Conservation (phyloP, 2,888 invertebrate species). For the Latheticus oryzae region DNA sequence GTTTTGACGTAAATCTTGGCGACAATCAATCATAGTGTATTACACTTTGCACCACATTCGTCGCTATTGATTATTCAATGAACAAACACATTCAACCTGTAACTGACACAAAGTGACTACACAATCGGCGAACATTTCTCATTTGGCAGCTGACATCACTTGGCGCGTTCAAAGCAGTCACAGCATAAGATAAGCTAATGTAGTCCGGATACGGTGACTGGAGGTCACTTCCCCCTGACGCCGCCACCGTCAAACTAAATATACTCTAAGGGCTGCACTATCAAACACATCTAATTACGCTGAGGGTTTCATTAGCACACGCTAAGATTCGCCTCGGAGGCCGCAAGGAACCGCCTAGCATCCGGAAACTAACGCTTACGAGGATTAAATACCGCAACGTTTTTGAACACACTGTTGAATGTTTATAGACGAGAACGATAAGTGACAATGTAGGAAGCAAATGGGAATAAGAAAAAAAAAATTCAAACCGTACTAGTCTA, state of each 20-base stretch:
- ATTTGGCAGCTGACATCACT: conserved; percentile 49
- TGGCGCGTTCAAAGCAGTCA: conserved; percentile 43
- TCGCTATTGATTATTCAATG: conserved; percentile 44
- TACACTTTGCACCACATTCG: conserved; percentile 25
- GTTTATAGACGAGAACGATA: no score
- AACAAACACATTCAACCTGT: conserved; percentile 44
- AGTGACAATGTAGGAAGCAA: no score
- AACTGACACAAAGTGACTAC: conserved; percentile 44
- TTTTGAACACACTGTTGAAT: conserved; percentile 24
- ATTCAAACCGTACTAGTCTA: no score
- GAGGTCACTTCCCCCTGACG: conserved; percentile 43
- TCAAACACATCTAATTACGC: conserved; percentile 51
- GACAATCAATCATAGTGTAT: conserved; percentile 38
- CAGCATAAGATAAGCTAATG: conserved; percentile 48
- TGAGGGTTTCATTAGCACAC: conserved; percentile 48
- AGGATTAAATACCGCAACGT: conserved; percentile 17
- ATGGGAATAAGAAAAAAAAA: no score
- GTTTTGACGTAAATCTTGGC: conserved; percentile 21
- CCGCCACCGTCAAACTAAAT: conserved; percentile 38
- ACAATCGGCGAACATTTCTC: conserved; percentile 48
- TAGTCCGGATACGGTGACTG: conserved; percentile 44
- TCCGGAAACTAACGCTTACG: conserved; percentile 32
- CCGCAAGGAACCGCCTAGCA: conserved; percentile 31
- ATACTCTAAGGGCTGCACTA: conserved; percentile 41
- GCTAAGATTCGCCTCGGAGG: conserved; percentile 37